Evolutionary conservation across 2,113 vertebrate genomes (phyloP).

Genomic region (Psilopogon haemacephalus): DNA sequence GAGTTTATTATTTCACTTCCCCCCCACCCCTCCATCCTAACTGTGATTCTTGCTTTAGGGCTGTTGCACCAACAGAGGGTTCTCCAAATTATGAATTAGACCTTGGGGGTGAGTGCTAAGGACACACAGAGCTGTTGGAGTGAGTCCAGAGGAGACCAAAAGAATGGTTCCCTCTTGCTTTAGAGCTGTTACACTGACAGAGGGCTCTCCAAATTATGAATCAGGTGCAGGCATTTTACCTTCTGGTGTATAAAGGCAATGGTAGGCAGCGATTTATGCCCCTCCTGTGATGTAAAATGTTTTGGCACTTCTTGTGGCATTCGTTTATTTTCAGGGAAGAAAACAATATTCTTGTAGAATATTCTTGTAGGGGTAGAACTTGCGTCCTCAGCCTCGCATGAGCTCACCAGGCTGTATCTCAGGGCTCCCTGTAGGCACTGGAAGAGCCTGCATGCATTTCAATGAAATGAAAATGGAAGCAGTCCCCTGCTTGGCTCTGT

Average conservation of each 20-base stretch:
- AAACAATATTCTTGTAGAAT: not conserved
- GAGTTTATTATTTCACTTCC: not conserved
- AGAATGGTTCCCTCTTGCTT: too few species aligned
- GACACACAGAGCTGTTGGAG: too few species aligned
- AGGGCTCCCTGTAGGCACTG: not conserved
- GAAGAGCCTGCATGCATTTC: not conserved
- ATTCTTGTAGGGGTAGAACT: not conserved
- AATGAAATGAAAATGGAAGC: too few species aligned
- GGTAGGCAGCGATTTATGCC: not conserved
- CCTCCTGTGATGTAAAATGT: not conserved
- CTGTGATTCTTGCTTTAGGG: not conserved
- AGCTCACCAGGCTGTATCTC: not conserved
- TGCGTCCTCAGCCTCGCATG: not conserved
- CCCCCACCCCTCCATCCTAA: fast-evolving
- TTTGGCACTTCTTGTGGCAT: not conserved
- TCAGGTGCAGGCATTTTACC: not conserved
- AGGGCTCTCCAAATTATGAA: not conserved
- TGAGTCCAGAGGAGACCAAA: too few species aligned
- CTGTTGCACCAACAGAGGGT: not conserved
- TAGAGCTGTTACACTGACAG: not conserved
- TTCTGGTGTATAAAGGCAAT: not conserved
- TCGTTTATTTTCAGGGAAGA: not conserved
- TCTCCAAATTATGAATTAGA: not conserved
- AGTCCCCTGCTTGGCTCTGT: not conserved
- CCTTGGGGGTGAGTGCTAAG: fast-evolving